Evolutionary conservation across 2,888 invertebrate genomes (phyloP).

Genomic region (Charanyca ferruginea): DNA sequence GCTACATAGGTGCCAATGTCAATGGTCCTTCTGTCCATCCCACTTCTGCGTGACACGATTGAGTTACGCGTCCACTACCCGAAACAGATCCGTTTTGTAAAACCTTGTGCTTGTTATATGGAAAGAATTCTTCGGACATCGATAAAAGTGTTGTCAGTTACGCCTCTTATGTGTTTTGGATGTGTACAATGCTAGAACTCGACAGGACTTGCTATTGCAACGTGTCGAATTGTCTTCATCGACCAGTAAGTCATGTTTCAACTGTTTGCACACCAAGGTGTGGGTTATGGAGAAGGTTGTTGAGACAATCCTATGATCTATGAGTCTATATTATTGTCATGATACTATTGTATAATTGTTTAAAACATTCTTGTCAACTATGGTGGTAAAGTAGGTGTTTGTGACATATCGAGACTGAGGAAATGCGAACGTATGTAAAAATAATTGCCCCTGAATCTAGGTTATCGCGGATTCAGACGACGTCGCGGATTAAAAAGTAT

Average conservation of each 20-base stretch:
- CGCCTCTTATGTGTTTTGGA: constrained; percentile 15
- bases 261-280: neutral
- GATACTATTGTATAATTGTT: no score
- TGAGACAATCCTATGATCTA: no score
- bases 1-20: no score
- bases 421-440: no score
- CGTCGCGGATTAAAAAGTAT: no score
- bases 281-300: no score
- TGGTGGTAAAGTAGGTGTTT: no score
- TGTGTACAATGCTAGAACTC: constrained; percentile 12
- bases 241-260: neutral
- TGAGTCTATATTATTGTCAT: no score
- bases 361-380: no score
- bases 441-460: no score
- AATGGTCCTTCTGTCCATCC: constrained; percentile 23
- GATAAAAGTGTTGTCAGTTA: constrained; percentile 19
- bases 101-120: constrained; percentile 42
- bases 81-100: constrained; percentile 53
- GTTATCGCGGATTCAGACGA: no score
- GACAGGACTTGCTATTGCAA: neutral
- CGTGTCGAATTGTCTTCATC: neutral
- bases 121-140: constrained; percentile 43
- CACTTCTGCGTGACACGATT: constrained; percentile 20
- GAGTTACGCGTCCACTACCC: constrained; percentile 53
- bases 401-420: no score